Conservation (phyloP, 2,797 vertebrate genomes). For the Heterohyrax brucei region DNA sequence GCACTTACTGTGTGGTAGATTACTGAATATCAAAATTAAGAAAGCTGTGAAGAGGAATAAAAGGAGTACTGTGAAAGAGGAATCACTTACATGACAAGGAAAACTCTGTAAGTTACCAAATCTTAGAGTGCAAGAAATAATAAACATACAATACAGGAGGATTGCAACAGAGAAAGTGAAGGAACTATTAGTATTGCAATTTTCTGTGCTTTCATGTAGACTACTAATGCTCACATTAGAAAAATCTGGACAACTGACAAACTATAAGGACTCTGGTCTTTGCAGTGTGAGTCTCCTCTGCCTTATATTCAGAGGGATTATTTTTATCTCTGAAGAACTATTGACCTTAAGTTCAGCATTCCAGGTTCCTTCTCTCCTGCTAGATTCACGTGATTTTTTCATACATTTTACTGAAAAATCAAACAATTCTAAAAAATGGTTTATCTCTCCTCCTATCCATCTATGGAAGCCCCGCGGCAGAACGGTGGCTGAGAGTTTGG, state of each 20-base stretch:
- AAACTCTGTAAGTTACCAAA: background rate
- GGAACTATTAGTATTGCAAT: background rate
- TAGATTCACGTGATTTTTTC: background rate
- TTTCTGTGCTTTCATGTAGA: background rate
- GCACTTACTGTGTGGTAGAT: background rate
- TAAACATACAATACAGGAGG: background rate
- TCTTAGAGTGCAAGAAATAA: background rate
- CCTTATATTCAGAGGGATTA: background rate
- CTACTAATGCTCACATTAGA: background rate
- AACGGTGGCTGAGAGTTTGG: too few relatives aligned
- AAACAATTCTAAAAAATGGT: background rate
- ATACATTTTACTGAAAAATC: background rate
- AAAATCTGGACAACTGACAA: background rate
- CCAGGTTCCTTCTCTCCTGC: background rate
- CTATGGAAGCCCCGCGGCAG: background rate
- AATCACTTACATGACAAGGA: background rate
- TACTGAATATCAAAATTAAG: background rate
- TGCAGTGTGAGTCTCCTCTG: background rate
- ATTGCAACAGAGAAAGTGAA: background rate
- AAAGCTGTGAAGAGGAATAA: background rate
- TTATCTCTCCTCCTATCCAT: background rate
- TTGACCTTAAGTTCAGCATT: background rate
- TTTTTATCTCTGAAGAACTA: background rate
- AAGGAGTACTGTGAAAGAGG: background rate
- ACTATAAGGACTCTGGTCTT: background rate